Evolutionary conservation across 2,797 vertebrate species (phyloP), one percentile per base, ranked within the genome.

Genomic region (Sebastes paucispinis): DNA sequence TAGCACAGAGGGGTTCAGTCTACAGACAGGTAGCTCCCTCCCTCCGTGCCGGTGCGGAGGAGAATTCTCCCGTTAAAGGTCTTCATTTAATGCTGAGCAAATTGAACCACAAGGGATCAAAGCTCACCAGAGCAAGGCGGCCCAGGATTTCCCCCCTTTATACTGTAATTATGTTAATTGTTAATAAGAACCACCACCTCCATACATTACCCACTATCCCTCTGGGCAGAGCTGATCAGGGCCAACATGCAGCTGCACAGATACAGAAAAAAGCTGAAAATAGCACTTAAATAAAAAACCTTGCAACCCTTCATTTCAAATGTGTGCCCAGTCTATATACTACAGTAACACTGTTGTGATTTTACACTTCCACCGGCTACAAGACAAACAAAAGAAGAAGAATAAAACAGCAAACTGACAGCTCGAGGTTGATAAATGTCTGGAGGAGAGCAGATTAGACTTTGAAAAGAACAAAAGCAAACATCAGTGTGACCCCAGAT

Each of bases 131-230:
- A 80, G 75, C 63, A 72, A 54, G 43, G 69, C 55, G 0, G 78
- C 55, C 4, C n/a, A 58, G 69, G 68, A 65, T 63, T 69, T 24
- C 76, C 73, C 73, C 34, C 27, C 39, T 50, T 85, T 80, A 75
- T 63, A 59, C 59, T 79, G 22, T 87, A 87, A 94, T 93, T 91
- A 91, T 87, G 78, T 36, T 88, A 87, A 91, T 88, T 92, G 83
- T 88, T 90, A 91, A 88, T 85, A 89, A 84, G 76, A 89, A 82
- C 74, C 77, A 83, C 73, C 81, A 82, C 83, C 74, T 90, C 80
- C 66, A 85, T 82, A 86, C 82, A 86, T 86, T 87, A 87, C 22
- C 69, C 66, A 50, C 52, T 62, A 69, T 67, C 84, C 84, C 87
- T 80, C 77, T 62, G 77, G 84, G 87, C 57, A 76, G 50, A 76